phyloP scores from a whole-genome alignment of 2,113 vertebrate species.

The Aix galericulata region DNA sequence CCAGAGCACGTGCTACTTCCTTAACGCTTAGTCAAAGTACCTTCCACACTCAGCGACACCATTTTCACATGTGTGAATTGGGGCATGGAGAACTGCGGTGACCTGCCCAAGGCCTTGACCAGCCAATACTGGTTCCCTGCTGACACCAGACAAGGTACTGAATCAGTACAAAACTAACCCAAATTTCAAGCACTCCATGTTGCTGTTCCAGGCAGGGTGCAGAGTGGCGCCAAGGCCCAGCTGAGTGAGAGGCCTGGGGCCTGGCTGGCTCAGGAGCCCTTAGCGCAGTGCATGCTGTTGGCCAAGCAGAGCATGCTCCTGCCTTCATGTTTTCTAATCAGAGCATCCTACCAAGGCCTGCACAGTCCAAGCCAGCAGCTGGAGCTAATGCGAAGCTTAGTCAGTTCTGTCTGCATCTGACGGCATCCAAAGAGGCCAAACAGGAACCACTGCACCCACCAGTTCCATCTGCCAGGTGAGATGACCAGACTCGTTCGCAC shows the following conservation, averaged over 20 bases:
- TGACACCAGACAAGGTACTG: not conserved
- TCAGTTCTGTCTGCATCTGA: not conserved
- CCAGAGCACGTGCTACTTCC: not conserved
- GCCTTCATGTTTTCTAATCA: not conserved
- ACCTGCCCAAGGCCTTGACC: not conserved
- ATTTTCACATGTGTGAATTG: not conserved
- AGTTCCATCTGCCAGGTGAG: not conserved
- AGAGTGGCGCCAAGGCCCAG: not conserved
- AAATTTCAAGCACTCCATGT: not conserved
- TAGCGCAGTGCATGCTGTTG: not conserved
- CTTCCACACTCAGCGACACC: not conserved
- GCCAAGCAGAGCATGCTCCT: not conserved
- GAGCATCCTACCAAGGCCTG: not conserved
- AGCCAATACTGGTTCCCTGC: not conserved
- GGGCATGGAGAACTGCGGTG: not conserved
- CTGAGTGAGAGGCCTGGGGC: rapidly evolving
- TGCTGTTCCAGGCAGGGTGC: not conserved
- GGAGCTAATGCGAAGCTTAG: not conserved
- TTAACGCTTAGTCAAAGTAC: not conserved
- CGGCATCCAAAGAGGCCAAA: not conserved
- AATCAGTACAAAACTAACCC: not conserved
- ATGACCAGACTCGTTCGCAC: not conserved
- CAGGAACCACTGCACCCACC: not conserved
- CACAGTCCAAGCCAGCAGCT: not conserved
- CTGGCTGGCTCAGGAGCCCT: not conserved